Base-by-base conservation (phyloP, 2,113 vertebrate genomes). In the Glareola pratincola region DNA sequence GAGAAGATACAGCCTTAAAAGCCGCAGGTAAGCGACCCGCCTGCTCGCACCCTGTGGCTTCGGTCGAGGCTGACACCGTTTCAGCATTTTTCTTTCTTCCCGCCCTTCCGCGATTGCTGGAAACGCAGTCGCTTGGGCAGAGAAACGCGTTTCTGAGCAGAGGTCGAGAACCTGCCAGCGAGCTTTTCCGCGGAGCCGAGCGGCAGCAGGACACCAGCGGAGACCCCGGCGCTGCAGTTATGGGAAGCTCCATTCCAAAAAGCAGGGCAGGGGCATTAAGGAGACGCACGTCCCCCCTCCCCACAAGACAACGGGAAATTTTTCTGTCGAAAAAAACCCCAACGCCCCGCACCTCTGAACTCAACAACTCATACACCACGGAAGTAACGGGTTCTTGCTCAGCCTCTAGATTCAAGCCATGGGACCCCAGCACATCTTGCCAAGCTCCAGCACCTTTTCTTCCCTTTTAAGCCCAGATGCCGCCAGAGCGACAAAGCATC, bases 381-480 rank as follows among this genome's bases (percentile, higher is more conserved):
- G 8, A 30, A 53, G 29, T 0, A 14, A 14, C 0, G 3, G 0
- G 27, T 3, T 78, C 43, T 43, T 41, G 2, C 74, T 41, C 62
- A 12, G 4, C 14, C 63, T 37, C 54, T 4, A 15, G 34, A 10
- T 13, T 6, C 32, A 24, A 87, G 53, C 71, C 30, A 5, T 0
- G 8, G 13, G 7, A 54, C 34, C 71, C 63, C 41, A 51, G 48
- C 63, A 68, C 47, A 48, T 12, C 1, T 6, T 13, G 16, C 50
- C 45, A 6, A 24, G 8, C n/a, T 56, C 84, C 10, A 60, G 4
- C 39, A 53, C 37, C 27, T 50, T 20, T 29, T 8, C 41, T 56
- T 68, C 51, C 41, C 27, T 63, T 19, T 14, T 6, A 29, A 85
- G 50, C 69, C 36, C 32, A 39, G 60, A 6, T 10, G 15, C 54